A percentile compares a stretch with the other conserved stretches of the same genome.
Conservation (phyloP, 1,140 invertebrate genomes). For the Drosophila hydei region DNA sequence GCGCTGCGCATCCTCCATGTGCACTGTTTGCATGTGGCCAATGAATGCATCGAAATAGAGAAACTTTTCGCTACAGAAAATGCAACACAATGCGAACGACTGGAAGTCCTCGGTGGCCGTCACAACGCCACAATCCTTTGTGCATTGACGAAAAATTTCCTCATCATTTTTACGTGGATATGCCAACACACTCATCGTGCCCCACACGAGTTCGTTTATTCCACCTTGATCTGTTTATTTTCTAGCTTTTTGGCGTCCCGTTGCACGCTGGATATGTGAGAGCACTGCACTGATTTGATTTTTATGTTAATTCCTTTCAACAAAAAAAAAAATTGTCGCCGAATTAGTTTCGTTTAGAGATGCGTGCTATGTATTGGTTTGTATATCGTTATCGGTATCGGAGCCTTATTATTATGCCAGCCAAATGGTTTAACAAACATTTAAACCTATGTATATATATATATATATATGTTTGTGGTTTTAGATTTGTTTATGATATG, state of each 20-base stretch:
- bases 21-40: conserved; percentile 76
- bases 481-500: conserved; percentile 4
- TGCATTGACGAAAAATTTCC: conserved; percentile 77
- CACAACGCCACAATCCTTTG: conserved; percentile 79
- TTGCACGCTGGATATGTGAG: conserved; percentile 21
- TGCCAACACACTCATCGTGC: conserved; percentile 78
- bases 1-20: conserved; percentile 51
- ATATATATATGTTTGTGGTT: conserved; percentile 1
- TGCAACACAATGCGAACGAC: conserved; percentile 73
- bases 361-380: conserved; percentile 39
- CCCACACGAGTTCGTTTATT: conserved; percentile 35
- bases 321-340: conserved; percentile 52
- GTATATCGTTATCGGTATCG: conserved; percentile 48
- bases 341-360: conserved; percentile 58
- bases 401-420: conserved; percentile 1
- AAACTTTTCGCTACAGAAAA: conserved; percentile 75
- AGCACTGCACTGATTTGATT: conserved; percentile 40
- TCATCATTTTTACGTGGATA: conserved; percentile 83
- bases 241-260: conserved; percentile 26
- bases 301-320: conserved; percentile 35
- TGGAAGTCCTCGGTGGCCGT: conserved; percentile 81
- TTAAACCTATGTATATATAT: conserved; percentile 11
- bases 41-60: conserved; percentile 82
- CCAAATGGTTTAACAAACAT: conserved; percentile 19
- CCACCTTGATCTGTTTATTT: conserved; percentile 17